Percentiles rank a stretch among this genome's conserved stretches.
phyloP scores from a whole-genome alignment of 2,888 invertebrate species.

The Formica aserva region DNA sequence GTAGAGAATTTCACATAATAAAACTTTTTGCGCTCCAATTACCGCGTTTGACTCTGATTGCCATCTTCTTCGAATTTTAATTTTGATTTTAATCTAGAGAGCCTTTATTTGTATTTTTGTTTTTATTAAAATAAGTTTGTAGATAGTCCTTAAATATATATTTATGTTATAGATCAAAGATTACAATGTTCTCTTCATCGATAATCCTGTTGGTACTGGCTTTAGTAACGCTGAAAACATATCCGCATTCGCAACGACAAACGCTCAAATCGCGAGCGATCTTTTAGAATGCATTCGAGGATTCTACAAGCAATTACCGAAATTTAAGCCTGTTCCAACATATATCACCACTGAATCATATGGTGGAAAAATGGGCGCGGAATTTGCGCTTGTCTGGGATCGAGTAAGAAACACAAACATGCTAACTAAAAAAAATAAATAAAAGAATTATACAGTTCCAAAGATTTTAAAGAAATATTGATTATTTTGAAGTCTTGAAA shows the following conservation, averaged over 20 bases:
- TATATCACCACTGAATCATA: constrained; percentile 97
- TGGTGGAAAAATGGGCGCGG: constrained; percentile 97
- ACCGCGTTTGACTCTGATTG: too few relatives aligned
- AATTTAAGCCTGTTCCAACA: constrained; percentile 91
- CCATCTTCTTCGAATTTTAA: too few relatives aligned
- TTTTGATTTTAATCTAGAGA: too few relatives aligned
- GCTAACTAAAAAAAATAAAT: not conserved
- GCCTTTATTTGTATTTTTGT: too few relatives aligned
- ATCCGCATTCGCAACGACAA: constrained; percentile 87
- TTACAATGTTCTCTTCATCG: constrained; percentile 94
- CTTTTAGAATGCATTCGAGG: constrained; percentile 90
- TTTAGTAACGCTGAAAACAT: constrained; percentile 92
- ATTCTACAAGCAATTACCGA: constrained; percentile 90
- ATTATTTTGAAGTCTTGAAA: not conserved
- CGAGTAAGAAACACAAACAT: constrained; percentile 84
- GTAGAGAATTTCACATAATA: too few relatives aligned
- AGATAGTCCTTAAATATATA: not conserved
- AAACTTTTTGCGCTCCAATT: too few relatives aligned
- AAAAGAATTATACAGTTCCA: not conserved
- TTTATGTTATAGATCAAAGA: constrained; percentile 88
- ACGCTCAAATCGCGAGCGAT: constrained; percentile 91
- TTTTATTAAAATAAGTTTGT: too few relatives aligned
- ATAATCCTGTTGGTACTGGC: constrained; percentile 96
- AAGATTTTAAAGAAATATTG: not conserved
- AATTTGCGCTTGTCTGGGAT: constrained; percentile 89